These are phyloP conservation scores for Hycleus cichorii DNA, from an alignment of 1,140 invertebrate species.

Conservation along the genomic window DNA sequence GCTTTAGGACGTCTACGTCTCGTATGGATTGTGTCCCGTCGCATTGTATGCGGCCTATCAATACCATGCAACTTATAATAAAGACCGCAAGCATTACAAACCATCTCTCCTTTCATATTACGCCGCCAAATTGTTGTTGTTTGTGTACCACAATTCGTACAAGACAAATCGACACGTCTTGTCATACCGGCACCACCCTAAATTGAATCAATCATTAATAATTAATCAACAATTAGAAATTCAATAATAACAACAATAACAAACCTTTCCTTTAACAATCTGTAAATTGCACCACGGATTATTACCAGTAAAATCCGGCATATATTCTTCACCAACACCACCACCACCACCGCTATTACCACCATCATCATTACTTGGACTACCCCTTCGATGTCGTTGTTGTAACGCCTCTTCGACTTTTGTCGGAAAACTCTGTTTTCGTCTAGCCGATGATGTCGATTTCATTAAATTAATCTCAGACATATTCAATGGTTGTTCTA, in stretches of 20 bases:
- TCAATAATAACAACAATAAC: neutral
- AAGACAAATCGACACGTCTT: constrained; percentile 61
- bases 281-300: constrained; percentile 39
- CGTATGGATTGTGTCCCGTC: constrained; percentile 94
- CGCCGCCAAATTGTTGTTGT: constrained; percentile 90
- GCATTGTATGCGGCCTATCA: constrained; percentile 87
- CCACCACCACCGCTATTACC: constrained; percentile 9
- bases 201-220: neutral
- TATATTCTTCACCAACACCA: constrained; percentile 20
- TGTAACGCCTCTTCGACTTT: constrained; percentile 40
- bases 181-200: constrained; percentile 32
- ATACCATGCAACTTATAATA: constrained; percentile 91
- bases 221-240: neutral
- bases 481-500: no score
- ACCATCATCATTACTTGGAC: neutral
- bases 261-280: constrained; percentile 34
- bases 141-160: constrained; percentile 78
- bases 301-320: constrained; percentile 37
- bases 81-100: constrained; percentile 90
- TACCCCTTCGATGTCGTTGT: constrained; percentile 6
- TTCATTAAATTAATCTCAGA: neutral
- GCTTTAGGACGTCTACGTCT: constrained; percentile 78
- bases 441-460: constrained; percentile 46
- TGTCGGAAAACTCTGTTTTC: constrained; percentile 67
- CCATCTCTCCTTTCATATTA: constrained; percentile 83